Base-by-base conservation (phyloP, 2,888 invertebrate species). In the Aphidoletes aphidimyza region DNA sequence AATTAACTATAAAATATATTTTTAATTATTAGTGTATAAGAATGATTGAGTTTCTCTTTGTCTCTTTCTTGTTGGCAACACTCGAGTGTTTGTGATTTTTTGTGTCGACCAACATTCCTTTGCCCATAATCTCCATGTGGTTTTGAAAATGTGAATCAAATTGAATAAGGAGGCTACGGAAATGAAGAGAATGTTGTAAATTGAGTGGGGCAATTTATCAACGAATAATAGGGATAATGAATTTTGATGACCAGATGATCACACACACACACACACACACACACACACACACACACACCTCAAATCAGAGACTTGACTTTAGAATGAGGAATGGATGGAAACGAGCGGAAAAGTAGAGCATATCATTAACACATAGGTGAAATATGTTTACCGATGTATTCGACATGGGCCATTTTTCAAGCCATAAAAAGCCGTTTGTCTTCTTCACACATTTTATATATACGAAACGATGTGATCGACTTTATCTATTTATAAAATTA, bases 301-400 rank as follows among this genome's bases (percentile, higher is more conserved):
- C 8, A 69, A 69, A 69, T 69, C 69, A 69, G 0, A 5, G 69
- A 42, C 6, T 69, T 69, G 5, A 6, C 34, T 54, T 54, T 26
- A 3, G 22, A n/a, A 26, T 0, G 8, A 26, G 8, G 22, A 3
- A 11, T 6, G 54, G 11, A 26, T 5, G 2, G 5, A 54, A 22
- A 30, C n/a, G n/a, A n/a, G n/a, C n/a, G n/a, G 14, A 11, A 69
- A 69, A 30, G 0, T 69, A 30, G 69, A 69, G 69, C 69, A 69
- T 54, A 69, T 69, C 69, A 69, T 69, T 69, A 69, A 69, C 69
- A 69, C 69, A 30, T 30, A 69, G 69, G 69, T 69, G 69, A 69
- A 69, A 30, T 69, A 69, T 69, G 69, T 69, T 69, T 69, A 69
- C 69, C 34, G 34, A 69, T 30, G 30, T 30, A 69, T 69, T 30